Evolutionary conservation across 2,888 invertebrate species (phyloP).

Genomic region (Schizaphis graminum): DNA sequence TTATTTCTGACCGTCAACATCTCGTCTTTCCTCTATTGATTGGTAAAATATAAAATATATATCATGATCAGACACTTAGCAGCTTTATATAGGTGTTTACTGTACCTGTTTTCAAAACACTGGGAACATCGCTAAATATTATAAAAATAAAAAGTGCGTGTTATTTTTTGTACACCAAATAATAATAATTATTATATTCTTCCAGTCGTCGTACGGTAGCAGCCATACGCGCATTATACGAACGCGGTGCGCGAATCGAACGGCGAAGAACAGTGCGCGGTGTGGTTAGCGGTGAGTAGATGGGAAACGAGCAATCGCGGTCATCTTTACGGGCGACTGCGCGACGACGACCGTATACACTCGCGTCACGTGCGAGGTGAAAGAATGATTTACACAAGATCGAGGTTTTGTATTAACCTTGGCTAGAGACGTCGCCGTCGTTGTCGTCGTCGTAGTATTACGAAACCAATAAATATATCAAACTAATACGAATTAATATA

Average conservation of each 20-base stretch:
- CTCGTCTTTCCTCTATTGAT: not conserved
- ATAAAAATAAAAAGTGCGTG: not conserved
- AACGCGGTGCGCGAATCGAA: not conserved
- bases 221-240: not conserved
- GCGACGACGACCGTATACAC: not conserved
- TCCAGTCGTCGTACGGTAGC: not conserved
- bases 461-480: conserved; percentile 18
- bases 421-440: conserved; percentile 36
- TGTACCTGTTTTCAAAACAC: not conserved
- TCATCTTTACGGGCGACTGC: conserved; percentile 47
- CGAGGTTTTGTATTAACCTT: conserved; percentile 60
- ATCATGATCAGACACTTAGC: not conserved
- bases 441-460: conserved; percentile 11
- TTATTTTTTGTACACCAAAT: not conserved
- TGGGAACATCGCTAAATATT: not conserved
- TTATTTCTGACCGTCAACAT: not conserved
- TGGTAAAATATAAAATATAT: not conserved
- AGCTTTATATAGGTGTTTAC: not conserved
- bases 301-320: conserved; percentile 37
- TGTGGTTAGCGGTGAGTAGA: not conserved
- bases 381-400: conserved; percentile 60
- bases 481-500: conserved; percentile 9
- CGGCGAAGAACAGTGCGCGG: not conserved
- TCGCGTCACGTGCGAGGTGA: conserved; percentile 48
- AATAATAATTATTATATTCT: not conserved